Base-by-base conservation (phyloP, 2,888 invertebrate genomes). In the Caenorhabditis japonica region DNA sequence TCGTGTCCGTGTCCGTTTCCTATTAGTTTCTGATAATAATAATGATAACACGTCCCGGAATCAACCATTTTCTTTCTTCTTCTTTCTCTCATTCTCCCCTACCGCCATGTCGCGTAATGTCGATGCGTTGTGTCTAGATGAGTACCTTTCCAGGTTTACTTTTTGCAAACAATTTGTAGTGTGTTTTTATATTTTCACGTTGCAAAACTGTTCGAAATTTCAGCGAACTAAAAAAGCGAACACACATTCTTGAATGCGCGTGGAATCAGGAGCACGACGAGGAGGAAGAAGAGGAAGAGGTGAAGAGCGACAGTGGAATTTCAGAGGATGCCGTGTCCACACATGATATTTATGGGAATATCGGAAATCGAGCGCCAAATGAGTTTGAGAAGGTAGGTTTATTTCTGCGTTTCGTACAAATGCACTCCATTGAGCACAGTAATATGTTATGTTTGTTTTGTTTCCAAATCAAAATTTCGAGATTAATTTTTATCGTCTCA, bases 181-280 rank as follows among this genome's bases (percentile, higher is more conserved):
- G n/a, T n/a, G n/a, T n/a, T 30, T 30, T 10, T 30, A 5, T 30
- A 30, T 30, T 30, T 10, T 7, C 10, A 7, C 30, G 10, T 30
- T 30, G 30, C 30, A n/a, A n/a, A n/a, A n/a, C n/a, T n/a, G 5
- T 30, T 30, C 30, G 5, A 7, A 21, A 5, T 71, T 76, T 55
- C 43, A 76, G 83, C 38, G 72, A 76, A 36, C 69, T 83, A 27
- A 53, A 74, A 33, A 80, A 83, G 36, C 79, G 76, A 43, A 79
- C 83, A 41, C 76, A 83, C 39, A 83, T 83, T 58, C 68, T 83
- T 38, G 83, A 82, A 69, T 76, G 79, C 21, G 81, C 82, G 3
- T 77, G 70, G 59, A 70, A 73, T 51, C 70, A 77, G 19, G 66
- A 68, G 39, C 46, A 71, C 8, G 72, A 69, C 25, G 76, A 71